Percentiles rank a stretch among this genome's conserved stretches.
These are phyloP conservation scores for Eurosta solidaginis DNA, from an alignment of 1,140 invertebrate genomes.

Conservation along the genomic window DNA sequence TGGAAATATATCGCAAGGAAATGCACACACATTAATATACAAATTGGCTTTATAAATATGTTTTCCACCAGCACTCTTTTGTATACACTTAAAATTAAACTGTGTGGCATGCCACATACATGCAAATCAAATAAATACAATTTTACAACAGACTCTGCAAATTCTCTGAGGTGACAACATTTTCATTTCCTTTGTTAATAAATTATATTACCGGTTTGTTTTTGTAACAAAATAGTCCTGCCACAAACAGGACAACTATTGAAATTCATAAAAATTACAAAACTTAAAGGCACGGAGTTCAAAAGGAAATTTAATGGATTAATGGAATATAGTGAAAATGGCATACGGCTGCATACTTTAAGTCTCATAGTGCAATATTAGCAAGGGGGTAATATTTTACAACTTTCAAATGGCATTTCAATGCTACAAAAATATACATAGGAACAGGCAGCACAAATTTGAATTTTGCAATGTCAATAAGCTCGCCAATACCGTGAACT, in stretches of 20 bases:
- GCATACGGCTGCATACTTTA: neutral
- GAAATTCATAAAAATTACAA: neutral
- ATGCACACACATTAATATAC: too few relatives aligned
- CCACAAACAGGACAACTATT: neutral
- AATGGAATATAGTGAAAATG: neutral
- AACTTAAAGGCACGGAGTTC: neutral
- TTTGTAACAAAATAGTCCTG: neutral
- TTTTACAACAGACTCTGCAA: neutral
- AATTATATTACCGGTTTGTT: neutral
- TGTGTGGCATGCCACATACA: neutral
- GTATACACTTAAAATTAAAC: neutral
- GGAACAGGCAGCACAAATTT: too few relatives aligned
- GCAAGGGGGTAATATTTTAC: too few relatives aligned
- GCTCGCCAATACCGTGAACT: too few relatives aligned
- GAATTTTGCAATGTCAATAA: too few relatives aligned
- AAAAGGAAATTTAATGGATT: neutral
- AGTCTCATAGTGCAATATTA: too few relatives aligned
- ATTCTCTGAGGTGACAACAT: slow-evolving; percentile 1
- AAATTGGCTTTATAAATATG: too few relatives aligned
- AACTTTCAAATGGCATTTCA: too few relatives aligned
- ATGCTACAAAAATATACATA: too few relatives aligned
- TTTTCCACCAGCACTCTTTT: too few relatives aligned
- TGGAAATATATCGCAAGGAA: too few relatives aligned
- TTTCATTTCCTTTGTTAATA: neutral
- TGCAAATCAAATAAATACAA: neutral